phyloP scores from a whole-genome alignment of 2,797 vertebrate genomes.

The Chaetophractus vellerosus region DNA sequence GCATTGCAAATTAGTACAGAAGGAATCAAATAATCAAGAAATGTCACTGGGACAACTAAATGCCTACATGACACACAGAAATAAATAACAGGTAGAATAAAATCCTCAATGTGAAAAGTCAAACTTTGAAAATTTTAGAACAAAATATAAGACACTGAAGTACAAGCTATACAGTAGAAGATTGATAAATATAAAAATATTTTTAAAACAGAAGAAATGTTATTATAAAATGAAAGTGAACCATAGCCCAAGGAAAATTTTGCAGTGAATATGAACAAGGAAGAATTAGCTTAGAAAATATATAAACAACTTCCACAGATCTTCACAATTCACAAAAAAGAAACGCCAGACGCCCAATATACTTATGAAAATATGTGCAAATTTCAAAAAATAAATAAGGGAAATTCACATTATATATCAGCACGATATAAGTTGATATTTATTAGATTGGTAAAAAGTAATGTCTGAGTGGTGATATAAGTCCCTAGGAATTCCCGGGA shows the following conservation, averaged over 20 bases:
- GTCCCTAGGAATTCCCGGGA: not conserved
- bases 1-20: not conserved
- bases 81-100: slow-evolving; percentile 2
- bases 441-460: not conserved
- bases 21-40: slow-evolving; percentile 28
- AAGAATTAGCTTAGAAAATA: slow-evolving; percentile 15
- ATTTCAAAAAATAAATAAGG: slow-evolving; percentile 20
- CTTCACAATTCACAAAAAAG: slow-evolving; percentile 15
- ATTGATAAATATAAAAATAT: not conserved
- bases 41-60: not conserved
- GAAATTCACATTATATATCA: not conserved
- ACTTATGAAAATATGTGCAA: slow-evolving; percentile 12
- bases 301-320: not conserved
- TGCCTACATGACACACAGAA: not conserved
- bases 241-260: not conserved
- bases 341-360: not conserved
- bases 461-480: not conserved
- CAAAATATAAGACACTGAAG: slow-evolving; percentile 5
- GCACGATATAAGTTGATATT: not conserved
- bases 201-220: not conserved
- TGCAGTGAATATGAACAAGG: not conserved
- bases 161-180: not conserved
- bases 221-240: not conserved
- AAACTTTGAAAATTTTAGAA: not conserved
- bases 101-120: not conserved